A percentile compares a stretch with the other conserved stretches of the same genome.
Conservation (phyloP, 2,797 vertebrate species). For the Erpetoichthys calabaricus region DNA sequence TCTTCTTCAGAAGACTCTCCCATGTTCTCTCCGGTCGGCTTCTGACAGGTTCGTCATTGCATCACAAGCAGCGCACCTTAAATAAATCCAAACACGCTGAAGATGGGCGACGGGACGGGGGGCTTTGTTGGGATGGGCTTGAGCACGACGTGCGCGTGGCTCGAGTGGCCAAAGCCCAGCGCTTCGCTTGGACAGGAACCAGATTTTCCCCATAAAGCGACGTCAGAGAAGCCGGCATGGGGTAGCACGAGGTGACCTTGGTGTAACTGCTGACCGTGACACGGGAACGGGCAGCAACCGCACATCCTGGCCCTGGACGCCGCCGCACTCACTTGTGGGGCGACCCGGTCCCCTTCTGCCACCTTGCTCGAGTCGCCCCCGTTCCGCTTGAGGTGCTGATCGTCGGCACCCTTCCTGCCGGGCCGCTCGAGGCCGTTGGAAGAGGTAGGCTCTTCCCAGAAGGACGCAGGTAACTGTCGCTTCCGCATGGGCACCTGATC, state of each 20-base stretch:
- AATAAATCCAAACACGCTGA: conserved; percentile 88
- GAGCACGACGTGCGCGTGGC: conserved; percentile 77
- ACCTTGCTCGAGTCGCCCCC: conserved; percentile 6
- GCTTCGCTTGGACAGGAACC: conserved; percentile 37
- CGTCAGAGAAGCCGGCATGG: conserved; percentile 37
- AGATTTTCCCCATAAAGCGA: conserved; percentile 67
- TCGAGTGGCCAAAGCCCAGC: conserved; percentile 46
- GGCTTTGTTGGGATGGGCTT: conserved; percentile 97
- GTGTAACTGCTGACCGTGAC: conserved; percentile 66
- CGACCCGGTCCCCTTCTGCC: conserved; percentile 31
- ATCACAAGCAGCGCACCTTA: conserved; percentile 28
- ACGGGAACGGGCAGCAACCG: conserved; percentile 76
- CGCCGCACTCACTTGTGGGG: conserved; percentile 18
- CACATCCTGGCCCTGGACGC: conserved; percentile 50
- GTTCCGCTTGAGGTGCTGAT: conserved; percentile 27
- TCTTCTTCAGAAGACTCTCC: too few relatives aligned
- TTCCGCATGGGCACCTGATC: conserved; percentile 92
- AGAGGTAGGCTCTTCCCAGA: conserved; percentile 88
- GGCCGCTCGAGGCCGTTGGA: conserved; percentile 31
- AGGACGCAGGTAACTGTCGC: conserved; percentile 87
- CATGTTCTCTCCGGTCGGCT: too few relatives aligned
- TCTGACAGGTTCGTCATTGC: too few relatives aligned
- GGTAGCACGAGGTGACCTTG: conserved; percentile 55
- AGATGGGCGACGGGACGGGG: conserved; percentile 59
- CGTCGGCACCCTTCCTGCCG: conserved; percentile 13